These are phyloP conservation scores for Bilobella aurantiaca DNA, from an alignment of 1,140 invertebrate genomes.

Conservation along the genomic window DNA sequence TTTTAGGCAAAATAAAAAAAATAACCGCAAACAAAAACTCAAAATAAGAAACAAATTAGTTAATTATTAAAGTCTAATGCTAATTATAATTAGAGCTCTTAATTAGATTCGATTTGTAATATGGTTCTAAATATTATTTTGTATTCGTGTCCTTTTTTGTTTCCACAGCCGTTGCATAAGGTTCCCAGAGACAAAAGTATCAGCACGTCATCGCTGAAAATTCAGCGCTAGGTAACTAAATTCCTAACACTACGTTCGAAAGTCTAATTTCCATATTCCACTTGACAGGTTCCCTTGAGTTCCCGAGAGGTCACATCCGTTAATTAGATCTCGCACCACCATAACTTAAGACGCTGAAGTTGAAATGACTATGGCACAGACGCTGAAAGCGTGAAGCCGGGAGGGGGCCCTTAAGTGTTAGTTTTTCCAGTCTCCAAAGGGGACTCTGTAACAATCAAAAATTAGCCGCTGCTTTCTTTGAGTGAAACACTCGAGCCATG, in stretches of 20 bases:
- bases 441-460: not conserved
- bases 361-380: conserved; percentile 6
- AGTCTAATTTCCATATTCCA: not conserved
- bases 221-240: not conserved
- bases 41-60: not conserved
- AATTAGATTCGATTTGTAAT: not conserved
- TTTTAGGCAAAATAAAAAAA: not conserved
- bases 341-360: too few relatives aligned
- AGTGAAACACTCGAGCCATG: not conserved
- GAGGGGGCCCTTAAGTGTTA: too few relatives aligned
- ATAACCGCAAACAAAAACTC: not conserved
- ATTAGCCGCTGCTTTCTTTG: not conserved
- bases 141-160: too few relatives aligned
- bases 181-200: not conserved
- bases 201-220: not conserved
- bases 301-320: not conserved
- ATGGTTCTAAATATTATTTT: too few relatives aligned
- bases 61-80: not conserved
- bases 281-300: not conserved
- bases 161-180: not conserved
- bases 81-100: not conserved
- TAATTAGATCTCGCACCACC: too few relatives aligned
- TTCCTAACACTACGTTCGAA: too few relatives aligned
- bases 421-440: not conserved
- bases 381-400: not conserved